Percentiles rank a stretch among this genome's conserved stretches.
These are phyloP conservation scores for Cybosia mesomella DNA, from an alignment of 2,888 invertebrate genomes.

Conservation along the genomic window DNA sequence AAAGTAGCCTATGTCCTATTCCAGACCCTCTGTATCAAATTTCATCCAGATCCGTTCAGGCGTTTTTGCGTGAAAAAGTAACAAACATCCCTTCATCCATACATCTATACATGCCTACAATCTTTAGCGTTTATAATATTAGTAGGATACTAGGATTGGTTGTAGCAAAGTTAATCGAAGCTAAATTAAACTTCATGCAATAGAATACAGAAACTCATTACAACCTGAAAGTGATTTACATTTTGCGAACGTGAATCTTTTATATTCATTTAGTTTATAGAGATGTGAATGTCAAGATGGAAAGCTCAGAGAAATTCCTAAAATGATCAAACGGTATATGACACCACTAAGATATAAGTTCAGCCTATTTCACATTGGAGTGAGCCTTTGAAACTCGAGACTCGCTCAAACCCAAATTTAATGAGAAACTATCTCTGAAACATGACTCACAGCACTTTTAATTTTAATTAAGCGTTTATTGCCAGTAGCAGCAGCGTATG, in stretches of 20 bases:
- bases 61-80: too few relatives aligned
- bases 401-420: conserved; percentile 54
- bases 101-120: too few relatives aligned
- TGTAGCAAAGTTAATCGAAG: too few relatives aligned
- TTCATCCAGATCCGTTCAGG: too few relatives aligned
- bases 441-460: conserved; percentile 53
- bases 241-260: conserved; percentile 40
- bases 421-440: conserved; percentile 68
- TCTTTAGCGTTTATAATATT: too few relatives aligned
- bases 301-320: conserved; percentile 51
- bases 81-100: too few relatives aligned
- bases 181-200: too few relatives aligned
- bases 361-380: conserved; percentile 59
- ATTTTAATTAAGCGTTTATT: conserved; percentile 68
- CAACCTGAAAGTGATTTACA: too few relatives aligned
- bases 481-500: conserved; percentile 37
- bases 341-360: conserved; percentile 55
- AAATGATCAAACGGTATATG: conserved; percentile 70
- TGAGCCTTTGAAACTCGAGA: conserved; percentile 64
- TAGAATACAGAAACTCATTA: too few relatives aligned
- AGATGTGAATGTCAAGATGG: conserved; percentile 54
- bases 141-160: too few relatives aligned
- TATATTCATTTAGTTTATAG: conserved; percentile 55
- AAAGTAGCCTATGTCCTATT: too few relatives aligned
- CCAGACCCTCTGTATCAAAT: too few relatives aligned